phyloP scores from a whole-genome alignment of 2,888 invertebrate genomes.

The Prenolepis imparis region DNA sequence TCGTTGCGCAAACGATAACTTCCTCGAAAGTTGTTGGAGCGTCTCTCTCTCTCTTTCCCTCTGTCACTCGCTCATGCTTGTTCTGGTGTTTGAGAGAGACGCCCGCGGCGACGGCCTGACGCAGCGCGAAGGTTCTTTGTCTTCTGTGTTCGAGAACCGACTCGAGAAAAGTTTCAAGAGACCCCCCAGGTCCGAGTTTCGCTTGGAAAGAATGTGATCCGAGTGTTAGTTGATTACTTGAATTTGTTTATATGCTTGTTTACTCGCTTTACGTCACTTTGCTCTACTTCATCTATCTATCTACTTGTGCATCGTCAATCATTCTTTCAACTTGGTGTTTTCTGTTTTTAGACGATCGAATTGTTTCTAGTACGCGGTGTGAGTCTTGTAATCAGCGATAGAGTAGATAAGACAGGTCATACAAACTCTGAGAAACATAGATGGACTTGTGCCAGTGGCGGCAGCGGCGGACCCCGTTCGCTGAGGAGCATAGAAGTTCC shows the following conservation, averaged over 20 bases:
- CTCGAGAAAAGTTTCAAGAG: neutral
- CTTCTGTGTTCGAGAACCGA: neutral
- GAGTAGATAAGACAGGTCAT: constrained; percentile 79
- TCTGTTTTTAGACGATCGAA: constrained; percentile 88
- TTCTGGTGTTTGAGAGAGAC: neutral
- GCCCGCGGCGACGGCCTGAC: too few species aligned
- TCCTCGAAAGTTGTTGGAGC: constrained; percentile 26
- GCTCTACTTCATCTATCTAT: neutral
- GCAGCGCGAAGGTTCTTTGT: constrained; percentile 25
- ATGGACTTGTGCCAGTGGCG: constrained; percentile 85
- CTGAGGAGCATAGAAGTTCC: constrained; percentile 84
- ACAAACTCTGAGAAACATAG: constrained; percentile 79
- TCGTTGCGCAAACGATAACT: constrained; percentile 57
- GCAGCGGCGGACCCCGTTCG: constrained; percentile 85
- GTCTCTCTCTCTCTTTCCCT: constrained; percentile 42
- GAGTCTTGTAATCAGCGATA: constrained; percentile 88
- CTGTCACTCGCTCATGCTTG: neutral
- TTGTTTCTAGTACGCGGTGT: constrained; percentile 89
- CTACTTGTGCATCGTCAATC: neutral
- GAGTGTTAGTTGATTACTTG: constrained; percentile 21
- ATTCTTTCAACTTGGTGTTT: constrained; percentile 22
- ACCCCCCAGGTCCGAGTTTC: neutral
- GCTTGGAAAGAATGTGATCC: neutral
- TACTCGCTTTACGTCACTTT: neutral
- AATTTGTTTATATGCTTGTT: neutral